These are phyloP conservation scores for Chironomus riparius DNA, from an alignment of 2,888 invertebrate species.

Conservation along the genomic window DNA sequence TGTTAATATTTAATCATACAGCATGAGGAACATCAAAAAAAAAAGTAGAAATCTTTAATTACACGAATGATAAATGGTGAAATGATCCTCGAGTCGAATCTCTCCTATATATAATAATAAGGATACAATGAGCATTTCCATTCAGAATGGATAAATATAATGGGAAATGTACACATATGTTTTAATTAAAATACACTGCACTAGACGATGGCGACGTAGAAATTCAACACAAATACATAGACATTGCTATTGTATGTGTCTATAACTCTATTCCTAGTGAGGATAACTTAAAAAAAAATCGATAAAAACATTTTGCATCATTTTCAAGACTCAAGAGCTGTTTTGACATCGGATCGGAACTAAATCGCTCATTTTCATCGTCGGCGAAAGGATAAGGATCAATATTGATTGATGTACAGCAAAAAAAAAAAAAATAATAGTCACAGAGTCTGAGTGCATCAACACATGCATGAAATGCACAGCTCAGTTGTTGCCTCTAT, in stretches of 20 bases:
- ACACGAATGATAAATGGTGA: neutral
- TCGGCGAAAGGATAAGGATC: neutral
- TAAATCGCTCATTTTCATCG: too few species aligned
- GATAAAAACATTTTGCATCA: neutral
- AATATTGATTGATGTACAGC: neutral
- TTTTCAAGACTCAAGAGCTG: too few species aligned
- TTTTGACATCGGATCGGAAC: too few species aligned
- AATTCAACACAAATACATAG: neutral
- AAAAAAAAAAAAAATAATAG: neutral
- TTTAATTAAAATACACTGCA: slow-evolving; percentile 13
- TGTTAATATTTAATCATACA: neutral
- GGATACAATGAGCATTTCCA: neutral
- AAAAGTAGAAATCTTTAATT: neutral
- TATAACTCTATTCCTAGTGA: neutral
- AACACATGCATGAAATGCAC: slow-evolving; percentile 6
- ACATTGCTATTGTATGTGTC: neutral
- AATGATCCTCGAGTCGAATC: slow-evolving; percentile 6
- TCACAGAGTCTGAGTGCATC: neutral
- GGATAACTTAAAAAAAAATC: neutral
- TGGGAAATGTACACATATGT: slow-evolving; percentile 20
- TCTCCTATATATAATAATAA: neutral
- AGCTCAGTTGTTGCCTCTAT: neutral
- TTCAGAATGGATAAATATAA: neutral
- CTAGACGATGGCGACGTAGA: neutral
- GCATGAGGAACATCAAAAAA: neutral